Conservation (phyloP, 2,888 invertebrate species). For the Hypomecis atomaria region DNA sequence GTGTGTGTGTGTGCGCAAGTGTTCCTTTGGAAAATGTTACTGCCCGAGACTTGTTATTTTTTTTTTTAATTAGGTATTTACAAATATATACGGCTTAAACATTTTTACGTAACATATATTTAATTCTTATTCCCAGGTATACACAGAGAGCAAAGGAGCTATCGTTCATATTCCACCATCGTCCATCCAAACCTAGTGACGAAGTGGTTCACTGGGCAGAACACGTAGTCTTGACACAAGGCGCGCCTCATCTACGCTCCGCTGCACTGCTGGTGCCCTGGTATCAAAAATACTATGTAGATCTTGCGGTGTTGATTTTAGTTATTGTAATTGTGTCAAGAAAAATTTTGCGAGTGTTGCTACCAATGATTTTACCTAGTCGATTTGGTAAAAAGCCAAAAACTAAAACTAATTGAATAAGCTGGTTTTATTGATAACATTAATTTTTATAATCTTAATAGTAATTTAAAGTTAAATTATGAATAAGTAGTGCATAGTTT, state of each 20-base stretch:
- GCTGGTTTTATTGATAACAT: not conserved
- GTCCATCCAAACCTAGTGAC: constrained; percentile 49
- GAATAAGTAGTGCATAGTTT: too few species aligned
- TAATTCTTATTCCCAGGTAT: constrained; percentile 45
- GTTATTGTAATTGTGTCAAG: not conserved
- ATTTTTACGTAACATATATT: not conserved
- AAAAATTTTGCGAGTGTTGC: not conserved
- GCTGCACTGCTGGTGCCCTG: constrained; percentile 51
- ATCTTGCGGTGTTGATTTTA: constrained; percentile 34
- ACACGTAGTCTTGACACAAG: constrained; percentile 53
- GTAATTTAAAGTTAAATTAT: too few species aligned
- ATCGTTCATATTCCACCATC: constrained; percentile 55
- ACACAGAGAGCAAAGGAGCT: constrained; percentile 47
- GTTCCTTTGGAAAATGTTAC: too few species aligned
- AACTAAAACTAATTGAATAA: constrained; percentile 8
- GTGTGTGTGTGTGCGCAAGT: too few species aligned
- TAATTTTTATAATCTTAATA: not conserved
- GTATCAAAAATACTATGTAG: constrained; percentile 59
- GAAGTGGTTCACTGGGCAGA: constrained; percentile 57
- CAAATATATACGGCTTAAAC: too few species aligned
- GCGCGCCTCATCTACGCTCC: constrained; percentile 57
- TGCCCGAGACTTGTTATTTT: too few species aligned
- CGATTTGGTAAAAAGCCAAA: not conserved
- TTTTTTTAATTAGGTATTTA: not conserved
- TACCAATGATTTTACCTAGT: constrained; percentile 1